Conservation (phyloP, 2,113 vertebrate species). For the Chaetura pelagica region DNA sequence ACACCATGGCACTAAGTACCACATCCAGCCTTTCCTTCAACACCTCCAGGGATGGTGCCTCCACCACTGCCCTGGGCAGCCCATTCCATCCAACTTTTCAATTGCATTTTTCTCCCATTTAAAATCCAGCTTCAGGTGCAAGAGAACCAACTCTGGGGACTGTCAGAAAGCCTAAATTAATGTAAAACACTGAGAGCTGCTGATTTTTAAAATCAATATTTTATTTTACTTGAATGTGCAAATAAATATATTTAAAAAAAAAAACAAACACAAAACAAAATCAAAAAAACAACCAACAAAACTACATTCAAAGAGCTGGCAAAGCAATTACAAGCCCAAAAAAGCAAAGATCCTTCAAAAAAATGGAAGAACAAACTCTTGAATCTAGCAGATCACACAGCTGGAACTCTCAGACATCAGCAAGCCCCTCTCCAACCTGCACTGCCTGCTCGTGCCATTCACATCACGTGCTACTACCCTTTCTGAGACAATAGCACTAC, state of each 20-base stretch:
- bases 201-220: constrained; percentile 68
- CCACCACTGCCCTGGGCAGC: too few relatives aligned
- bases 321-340: constrained; percentile 73
- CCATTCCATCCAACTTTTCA: too few relatives aligned
- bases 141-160: rapidly evolving
- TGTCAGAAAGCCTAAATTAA: not conserved
- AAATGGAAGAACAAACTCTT: constrained; percentile 53
- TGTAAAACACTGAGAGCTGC: not conserved
- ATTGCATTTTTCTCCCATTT: not conserved
- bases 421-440: not conserved
- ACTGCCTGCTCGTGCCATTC: not conserved
- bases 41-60: too few relatives aligned
- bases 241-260: constrained; percentile 77
- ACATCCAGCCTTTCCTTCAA: too few relatives aligned
- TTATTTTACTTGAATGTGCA: constrained; percentile 83
- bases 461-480: not conserved
- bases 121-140: not conserved
- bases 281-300: constrained; percentile 43
- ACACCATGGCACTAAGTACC: too few relatives aligned
- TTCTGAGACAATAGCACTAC: not conserved
- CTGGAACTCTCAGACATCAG: not conserved
- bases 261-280: too few relatives aligned
- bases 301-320: constrained; percentile 82
- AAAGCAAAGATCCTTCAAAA: constrained; percentile 73
- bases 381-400: not conserved